Evolutionary conservation across 2,113 vertebrate species (phyloP), one percentile per base, ranked within the genome.

Genomic region (Scortum barcoo): DNA sequence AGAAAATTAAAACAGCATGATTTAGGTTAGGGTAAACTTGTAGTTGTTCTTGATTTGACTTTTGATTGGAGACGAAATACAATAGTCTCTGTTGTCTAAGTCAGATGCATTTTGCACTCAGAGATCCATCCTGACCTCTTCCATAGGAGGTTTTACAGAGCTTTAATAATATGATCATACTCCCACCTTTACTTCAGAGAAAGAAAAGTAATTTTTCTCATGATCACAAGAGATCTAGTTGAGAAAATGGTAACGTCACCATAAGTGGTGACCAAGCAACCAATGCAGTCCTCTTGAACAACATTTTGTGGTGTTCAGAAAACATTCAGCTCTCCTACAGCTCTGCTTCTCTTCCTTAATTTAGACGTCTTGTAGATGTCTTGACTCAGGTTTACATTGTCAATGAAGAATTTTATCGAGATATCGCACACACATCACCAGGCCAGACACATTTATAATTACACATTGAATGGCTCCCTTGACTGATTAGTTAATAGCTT

Each of bases 401-500:
- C 51, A 65, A 17, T 58, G 33, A 76, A 72, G 56, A 33, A 61
- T 69, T 73, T 69, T 30, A 58, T 78, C 33, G 54, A 20, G 26
- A 79, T 57, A 75, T 57, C 76, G 38, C 28, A 80, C 30, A 70
- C 63, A 63, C 82, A 50, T 69, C 51, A 66, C 11, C n/a, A 66
- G 60, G 46, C 61, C 54, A 33, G 30, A 78, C n/a, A 73, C n/a
- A 40, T 74, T 62, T n/a, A 53, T 70, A 84, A 84, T 81, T 73
- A 78, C 62, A 36, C 62, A 20, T 5, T 68, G 60, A 78, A 82
- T 24, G 33, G 40, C 30, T 83, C 46, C 54, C 24, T 24, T 80
- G 76, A 86, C 48, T 80, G 72, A 86, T 83, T 79, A 60, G 30
- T 86, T 74, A 78, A 78, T 83, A 61, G 42, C 83, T 72, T 65